Evolutionary conservation across 2,113 vertebrate genomes (phyloP), one percentile per base, ranked within the genome.

Genomic region (Clarias batrachus): DNA sequence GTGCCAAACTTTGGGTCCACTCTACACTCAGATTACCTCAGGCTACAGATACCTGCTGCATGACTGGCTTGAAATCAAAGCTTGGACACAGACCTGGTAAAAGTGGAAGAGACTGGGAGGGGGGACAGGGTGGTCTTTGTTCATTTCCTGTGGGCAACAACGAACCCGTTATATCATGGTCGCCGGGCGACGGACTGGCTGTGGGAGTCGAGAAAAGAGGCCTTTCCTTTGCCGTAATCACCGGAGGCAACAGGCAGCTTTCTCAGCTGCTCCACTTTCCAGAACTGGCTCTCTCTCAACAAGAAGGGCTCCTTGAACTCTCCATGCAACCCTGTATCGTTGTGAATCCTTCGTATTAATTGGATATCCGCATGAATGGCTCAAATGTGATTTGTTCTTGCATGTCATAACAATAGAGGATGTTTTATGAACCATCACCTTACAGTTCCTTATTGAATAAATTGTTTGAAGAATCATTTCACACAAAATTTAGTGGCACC

Each of bases 121-220:
- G 91, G 88, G 87, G 91, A 95, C 95, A 95, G 94, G 93, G 92
- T 93, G 80, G 91, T 90, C 94, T 94, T 95, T 95, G 95, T 95
- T 93, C 89, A 87, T 86, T 89, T 86, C 88, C 89, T 33, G 80
- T 37, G 9, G 85, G 90, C 92, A 91, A 95, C 93, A 94, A 94
- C 91, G 91, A 89, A 89, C 56, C 93, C 62, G 94, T 95, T 95
- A 94, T 95, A 90, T 91, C 84, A 86, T 89, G n/a, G 70, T 84
- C 89, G 85, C 59, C 57, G 88, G 90, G 82, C 76, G 85, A 91
- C 87, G 89, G 92, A 84, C 84, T 87, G 88, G 74, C 91, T 89
- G 90, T 90, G 80, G 84, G 65, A 88, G 80, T 62, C 60, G 84
- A 91, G 76, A 90, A 91, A 90, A 89, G 87, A 86, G 88, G 90